Conservation (phyloP, 1,140 invertebrate genomes). For the Anthonomus grandis region DNA sequence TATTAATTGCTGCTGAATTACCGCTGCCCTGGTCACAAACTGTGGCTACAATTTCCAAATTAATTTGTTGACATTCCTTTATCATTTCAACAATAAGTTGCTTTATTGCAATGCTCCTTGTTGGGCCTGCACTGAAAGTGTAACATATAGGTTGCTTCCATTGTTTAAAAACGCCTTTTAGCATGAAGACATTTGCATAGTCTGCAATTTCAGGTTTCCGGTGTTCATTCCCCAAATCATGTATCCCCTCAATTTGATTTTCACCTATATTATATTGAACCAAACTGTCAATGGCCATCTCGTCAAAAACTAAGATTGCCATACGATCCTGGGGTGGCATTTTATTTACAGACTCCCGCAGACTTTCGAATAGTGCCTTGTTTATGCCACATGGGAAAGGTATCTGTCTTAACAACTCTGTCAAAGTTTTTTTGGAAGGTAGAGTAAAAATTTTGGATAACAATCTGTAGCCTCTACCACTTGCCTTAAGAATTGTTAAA, state of each 20-base stretch:
- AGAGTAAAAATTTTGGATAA: slow-evolving; percentile 29
- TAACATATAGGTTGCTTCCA: slow-evolving; percentile 39
- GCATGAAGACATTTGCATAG: slow-evolving; percentile 42
- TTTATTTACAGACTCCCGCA: slow-evolving; percentile 12
- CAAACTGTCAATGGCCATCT: slow-evolving; percentile 18
- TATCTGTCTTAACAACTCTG: slow-evolving; percentile 30
- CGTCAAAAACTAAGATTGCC: slow-evolving; percentile 28
- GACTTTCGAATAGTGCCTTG: slow-evolving; percentile 15
- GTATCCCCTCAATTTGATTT: slow-evolving; percentile 28
- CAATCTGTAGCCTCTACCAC: slow-evolving; percentile 34
- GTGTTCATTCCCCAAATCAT: slow-evolving; percentile 29
- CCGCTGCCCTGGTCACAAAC: slow-evolving; percentile 39
- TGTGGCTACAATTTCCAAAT: slow-evolving; percentile 35
- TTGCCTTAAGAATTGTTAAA: slow-evolving; percentile 34
- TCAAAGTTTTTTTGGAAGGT: slow-evolving; percentile 29
- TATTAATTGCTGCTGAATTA: slow-evolving; percentile 41
- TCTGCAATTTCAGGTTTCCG: slow-evolving; percentile 31
- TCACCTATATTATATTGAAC: slow-evolving; percentile 12
- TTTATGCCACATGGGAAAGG: slow-evolving; percentile 38
- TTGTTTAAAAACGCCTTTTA: slow-evolving; percentile 34
- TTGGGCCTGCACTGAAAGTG: slow-evolving; percentile 28
- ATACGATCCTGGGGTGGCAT: slow-evolving; percentile 14
- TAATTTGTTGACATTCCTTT: slow-evolving; percentile 27
- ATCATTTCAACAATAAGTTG: slow-evolving; percentile 29
- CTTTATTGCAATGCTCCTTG: slow-evolving; percentile 27